Evolutionary conservation across 2,113 vertebrate genomes (phyloP).

Genomic region (Leptocoma aspasia): DNA sequence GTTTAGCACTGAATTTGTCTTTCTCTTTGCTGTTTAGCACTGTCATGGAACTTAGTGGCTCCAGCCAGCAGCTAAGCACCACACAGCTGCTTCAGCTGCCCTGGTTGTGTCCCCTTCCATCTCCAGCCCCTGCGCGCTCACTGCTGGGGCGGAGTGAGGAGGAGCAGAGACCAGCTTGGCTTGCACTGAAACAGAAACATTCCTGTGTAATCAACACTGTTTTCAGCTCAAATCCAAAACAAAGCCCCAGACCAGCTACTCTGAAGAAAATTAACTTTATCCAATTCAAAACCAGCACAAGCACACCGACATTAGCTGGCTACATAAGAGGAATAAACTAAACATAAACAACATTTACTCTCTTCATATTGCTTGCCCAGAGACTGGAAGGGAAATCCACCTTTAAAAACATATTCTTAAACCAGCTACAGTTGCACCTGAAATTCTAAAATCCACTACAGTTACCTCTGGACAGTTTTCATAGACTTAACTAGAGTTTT

Average conservation of each 20-base stretch:
- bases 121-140: background rate
- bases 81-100: background rate
- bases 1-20: background rate
- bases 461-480: background rate
- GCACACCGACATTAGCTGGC: background rate
- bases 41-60: background rate
- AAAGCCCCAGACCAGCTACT: background rate
- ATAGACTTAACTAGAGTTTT: background rate
- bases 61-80: background rate
- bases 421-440: background rate
- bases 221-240: background rate
- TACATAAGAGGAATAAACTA: background rate
- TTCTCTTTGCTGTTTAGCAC: background rate
- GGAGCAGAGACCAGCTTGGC: too few species aligned
- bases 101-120: background rate
- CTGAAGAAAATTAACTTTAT: background rate
- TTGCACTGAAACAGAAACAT: background rate
- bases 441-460: background rate
- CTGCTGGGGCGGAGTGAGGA: background rate
- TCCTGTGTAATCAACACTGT: background rate
- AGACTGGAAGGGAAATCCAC: background rate
- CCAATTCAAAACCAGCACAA: background rate
- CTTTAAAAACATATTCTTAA: background rate
- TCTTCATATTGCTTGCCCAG: background rate
- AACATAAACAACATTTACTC: background rate